These are phyloP conservation scores for Drosophila formosana DNA, from an alignment of 2,888 invertebrate genomes.

Conservation along the genomic window DNA sequence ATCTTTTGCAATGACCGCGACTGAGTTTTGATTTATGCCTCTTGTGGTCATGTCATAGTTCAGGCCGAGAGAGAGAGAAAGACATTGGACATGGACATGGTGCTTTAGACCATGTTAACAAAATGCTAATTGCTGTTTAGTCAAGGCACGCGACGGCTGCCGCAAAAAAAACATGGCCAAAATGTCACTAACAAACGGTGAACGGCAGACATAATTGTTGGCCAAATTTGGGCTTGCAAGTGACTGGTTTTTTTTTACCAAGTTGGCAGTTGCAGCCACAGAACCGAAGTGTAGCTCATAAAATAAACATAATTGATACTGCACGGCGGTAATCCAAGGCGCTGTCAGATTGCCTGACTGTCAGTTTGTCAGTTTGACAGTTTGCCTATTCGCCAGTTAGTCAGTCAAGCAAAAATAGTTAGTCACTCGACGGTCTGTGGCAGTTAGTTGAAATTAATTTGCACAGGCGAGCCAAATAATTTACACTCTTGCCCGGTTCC, in stretches of 20 bases:
- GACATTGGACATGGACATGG: not conserved
- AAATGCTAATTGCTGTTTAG: constrained; percentile 68
- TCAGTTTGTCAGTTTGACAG: constrained; percentile 4
- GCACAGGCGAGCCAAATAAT: constrained; percentile 73
- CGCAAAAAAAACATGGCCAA: constrained; percentile 31
- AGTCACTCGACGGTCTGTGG: constrained; percentile 44
- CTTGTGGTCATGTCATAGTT: constrained; percentile 67
- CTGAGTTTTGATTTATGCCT: constrained; percentile 65
- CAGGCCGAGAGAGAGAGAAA: constrained; percentile 32
- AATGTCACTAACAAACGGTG: constrained; percentile 66
- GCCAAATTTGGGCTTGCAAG: constrained; percentile 66
- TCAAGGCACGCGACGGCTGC: constrained; percentile 62
- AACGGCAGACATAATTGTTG: constrained; percentile 58
- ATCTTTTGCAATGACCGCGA: constrained; percentile 60
- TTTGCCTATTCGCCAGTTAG: not conserved
- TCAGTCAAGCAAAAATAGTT: constrained; percentile 8
- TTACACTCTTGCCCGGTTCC: constrained; percentile 54
- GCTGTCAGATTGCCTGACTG: not conserved
- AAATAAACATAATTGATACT: constrained; percentile 65
- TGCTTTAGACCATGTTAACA: constrained; percentile 47
- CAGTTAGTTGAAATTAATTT: constrained; percentile 75
- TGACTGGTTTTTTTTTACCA: constrained; percentile 51
- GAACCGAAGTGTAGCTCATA: constrained; percentile 51
- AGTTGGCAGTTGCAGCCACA: not conserved
- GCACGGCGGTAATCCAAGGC: constrained; percentile 51